Evolutionary conservation across 2,888 invertebrate species (phyloP), one percentile per base, ranked within the genome.

Genomic region (Scaptomyza polygonia): DNA sequence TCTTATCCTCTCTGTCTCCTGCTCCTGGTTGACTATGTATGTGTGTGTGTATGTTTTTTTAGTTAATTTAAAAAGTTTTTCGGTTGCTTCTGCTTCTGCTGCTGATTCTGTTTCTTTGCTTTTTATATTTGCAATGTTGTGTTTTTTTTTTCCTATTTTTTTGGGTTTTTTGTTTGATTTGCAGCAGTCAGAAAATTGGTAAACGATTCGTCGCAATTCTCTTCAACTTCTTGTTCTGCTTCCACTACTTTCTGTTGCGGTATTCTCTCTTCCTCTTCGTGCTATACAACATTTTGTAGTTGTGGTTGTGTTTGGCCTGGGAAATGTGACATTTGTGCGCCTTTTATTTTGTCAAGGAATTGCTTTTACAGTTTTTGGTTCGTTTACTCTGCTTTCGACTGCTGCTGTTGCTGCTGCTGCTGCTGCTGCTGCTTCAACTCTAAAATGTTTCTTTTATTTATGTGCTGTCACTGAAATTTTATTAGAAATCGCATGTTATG

Each of bases 131-230:
- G 36, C 43, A 65, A 48, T 58, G 49, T 58, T 52, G 16, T 5
- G 4, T 34, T 32, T 39, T 51, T 34, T 44, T 39, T 34, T 70
- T 56, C 48, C n/a, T n/a, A n/a, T n/a, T n/a, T n/a, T 52, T 75
- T 69, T 65, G 58, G 63, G 53, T 81, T 77, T 73, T 74, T 64
- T 78, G 74, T 74, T 77, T 78, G 86, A 87, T 85, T 84, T 85
- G 79, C 75, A 77, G 83, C 86, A 85, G 86, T 86, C 85, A 82
- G 75, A 85, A 85, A 84, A 84, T 84, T 84, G 83, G 87, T 82
- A 86, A 86, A 81, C 83, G 83, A 84, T 86, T 84, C 87, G 73
- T 72, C 72, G 83, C 79, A 81, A 69, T 76, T 59, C 71, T 67
- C 54, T 12, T 11, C 29, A n/a, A 14, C 11, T 14, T 40, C 29